Base-by-base conservation (phyloP, 2,888 invertebrate genomes). In the Mythimna albipuncta region DNA sequence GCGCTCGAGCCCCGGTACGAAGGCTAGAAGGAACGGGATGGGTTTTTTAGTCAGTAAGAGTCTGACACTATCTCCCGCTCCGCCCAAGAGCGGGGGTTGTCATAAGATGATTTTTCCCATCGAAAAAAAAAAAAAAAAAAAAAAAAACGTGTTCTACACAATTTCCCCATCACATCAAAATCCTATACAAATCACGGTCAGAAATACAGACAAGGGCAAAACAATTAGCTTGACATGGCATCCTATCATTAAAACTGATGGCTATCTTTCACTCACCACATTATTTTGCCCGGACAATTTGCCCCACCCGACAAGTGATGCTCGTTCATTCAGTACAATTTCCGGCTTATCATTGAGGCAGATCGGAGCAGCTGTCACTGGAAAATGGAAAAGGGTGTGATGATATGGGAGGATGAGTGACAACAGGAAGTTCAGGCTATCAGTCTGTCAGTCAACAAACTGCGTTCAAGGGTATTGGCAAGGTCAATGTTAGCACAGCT, bases 321-420 rank as follows among this genome's bases (percentile, higher is more conserved):
- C 97, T 93, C 97, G 95, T 83, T 97, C 94, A 79, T 95, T 93
- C 81, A 95, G 91, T 75, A 97, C 91, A 69, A 98, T 97, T 92
- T 98, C 97, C 87, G 98, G 98, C 90, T 97, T 98, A 67, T 97
- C 97, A 80, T 97, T 95, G 83, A 98, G 91, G 89, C 98, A 98
- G 86, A 98, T 97, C 83, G 98, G 98, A 85, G 98, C 98, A 1
- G 97, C 97, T 85, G 98, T 97, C 90, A 98, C 98, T 98, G 94
- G 80, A 91, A 93, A 94, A 92, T 71, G 79, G 75, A 83, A 70
- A 70, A 71, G 77, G 77, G 67, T 71, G 69, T 78, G 58, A 62
- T 72, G 74, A 72, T 72, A 65, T 78, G 70, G 72, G 65, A 75
- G 69, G 55, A 47, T 83, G 84, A 83, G 58, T 78, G 84, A 77